A percentile compares a stretch with the other conserved stretches of the same genome.
Evolutionary conservation across 1,140 invertebrate genomes (phyloP).

Genomic region (Rhysida immarginata): DNA sequence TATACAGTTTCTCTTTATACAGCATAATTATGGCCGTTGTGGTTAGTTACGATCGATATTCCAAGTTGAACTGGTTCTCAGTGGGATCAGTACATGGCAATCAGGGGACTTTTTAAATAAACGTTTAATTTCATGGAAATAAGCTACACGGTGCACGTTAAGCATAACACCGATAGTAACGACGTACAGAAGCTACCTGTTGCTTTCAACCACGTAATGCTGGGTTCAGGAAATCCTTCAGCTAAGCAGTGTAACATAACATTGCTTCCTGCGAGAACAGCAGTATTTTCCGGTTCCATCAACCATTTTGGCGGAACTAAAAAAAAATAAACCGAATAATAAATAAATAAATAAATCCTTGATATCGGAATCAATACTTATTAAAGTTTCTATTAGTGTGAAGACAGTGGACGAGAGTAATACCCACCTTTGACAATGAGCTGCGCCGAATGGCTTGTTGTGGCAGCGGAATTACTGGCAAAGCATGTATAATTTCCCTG

Average conservation of each 20-base stretch:
- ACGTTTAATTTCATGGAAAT: no score
- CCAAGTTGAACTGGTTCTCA: no score
- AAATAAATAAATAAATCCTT: no score
- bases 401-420: no score
- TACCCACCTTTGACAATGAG: constrained; percentile 70
- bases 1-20: no score
- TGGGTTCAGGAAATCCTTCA: constrained; percentile 83
- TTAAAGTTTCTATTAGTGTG: background rate
- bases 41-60: no score
- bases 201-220: constrained; percentile 90
- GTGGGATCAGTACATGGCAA: no score
- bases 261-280: constrained; percentile 30
- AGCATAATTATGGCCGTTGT: no score
- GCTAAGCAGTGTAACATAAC: constrained; percentile 82
- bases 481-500: constrained; percentile 26
- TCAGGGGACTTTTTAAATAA: no score
- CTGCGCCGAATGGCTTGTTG: constrained; percentile 51
- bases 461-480: constrained; percentile 54
- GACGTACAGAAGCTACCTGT: constrained; percentile 44
- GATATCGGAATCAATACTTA: no score
- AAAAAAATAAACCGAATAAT: no score
- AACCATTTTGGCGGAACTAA: constrained; percentile 93
- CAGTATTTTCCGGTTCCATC: constrained; percentile 53
- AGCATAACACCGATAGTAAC: background rate
- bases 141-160: no score